Percentiles rank a stretch among this genome's conserved stretches.
phyloP scores from a whole-genome alignment of 2,113 vertebrate genomes.

The Laterallus jamaicensis region DNA sequence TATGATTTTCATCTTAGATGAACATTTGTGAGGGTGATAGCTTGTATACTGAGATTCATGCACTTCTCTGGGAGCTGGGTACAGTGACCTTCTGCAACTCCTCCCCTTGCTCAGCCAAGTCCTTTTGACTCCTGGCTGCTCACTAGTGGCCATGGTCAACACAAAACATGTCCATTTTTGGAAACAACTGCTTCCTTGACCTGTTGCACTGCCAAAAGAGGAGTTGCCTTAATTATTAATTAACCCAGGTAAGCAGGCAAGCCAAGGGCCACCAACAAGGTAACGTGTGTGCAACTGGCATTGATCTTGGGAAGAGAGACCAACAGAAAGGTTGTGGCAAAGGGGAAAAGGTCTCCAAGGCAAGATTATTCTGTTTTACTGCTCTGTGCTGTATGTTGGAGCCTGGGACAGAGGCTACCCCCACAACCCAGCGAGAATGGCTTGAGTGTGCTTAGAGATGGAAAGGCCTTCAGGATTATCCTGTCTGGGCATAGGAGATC shows the following conservation, averaged over 20 bases:
- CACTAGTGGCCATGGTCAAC: neutral
- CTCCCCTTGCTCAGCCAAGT: neutral
- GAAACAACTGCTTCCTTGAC: neutral
- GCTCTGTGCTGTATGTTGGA: neutral
- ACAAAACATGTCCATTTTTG: neutral
- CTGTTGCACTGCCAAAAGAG: neutral
- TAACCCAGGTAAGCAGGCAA: neutral
- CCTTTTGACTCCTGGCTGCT: neutral
- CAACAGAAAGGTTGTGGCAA: neutral
- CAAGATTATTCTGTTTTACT: neutral
- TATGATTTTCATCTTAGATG: neutral
- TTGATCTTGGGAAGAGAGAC: neutral
- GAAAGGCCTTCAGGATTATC: neutral
- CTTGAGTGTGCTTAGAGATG: neutral
- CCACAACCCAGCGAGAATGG: neutral
- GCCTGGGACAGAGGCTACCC: neutral
- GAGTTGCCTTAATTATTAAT: neutral
- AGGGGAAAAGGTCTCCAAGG: neutral
- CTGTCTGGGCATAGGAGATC: neutral
- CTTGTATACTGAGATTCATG: neutral
- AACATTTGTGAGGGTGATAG: neutral
- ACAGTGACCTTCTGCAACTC: neutral
- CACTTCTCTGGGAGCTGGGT: fast-evolving
- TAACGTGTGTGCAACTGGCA: fast-evolving
- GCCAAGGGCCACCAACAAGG: neutral